phyloP scores from a whole-genome alignment of 2,113 vertebrate species.

The Thunnus maccoyii region DNA sequence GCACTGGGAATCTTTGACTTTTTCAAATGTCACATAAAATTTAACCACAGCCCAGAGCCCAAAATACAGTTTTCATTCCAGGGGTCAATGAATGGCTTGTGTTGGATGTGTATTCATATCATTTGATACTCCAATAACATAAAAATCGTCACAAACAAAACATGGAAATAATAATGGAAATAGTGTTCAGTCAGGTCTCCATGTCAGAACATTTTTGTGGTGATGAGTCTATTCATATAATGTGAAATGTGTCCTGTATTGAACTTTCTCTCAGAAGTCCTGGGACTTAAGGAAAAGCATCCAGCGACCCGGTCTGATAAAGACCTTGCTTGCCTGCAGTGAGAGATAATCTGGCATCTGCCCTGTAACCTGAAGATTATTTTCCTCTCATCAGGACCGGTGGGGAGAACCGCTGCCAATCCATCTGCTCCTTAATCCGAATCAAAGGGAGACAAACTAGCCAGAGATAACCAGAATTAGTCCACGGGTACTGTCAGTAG shows the following conservation, averaged over 20 bases:
- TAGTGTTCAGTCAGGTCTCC: neutral
- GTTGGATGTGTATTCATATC: no score
- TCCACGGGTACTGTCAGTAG: slow-evolving; percentile 11
- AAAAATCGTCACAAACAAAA: neutral
- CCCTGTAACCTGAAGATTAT: slow-evolving; percentile 80
- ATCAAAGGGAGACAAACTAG: slow-evolving; percentile 29
- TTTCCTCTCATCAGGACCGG: slow-evolving; percentile 72
- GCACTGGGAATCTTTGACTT: slow-evolving; percentile 5
- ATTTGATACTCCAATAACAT: neutral
- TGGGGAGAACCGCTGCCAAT: slow-evolving; percentile 59
- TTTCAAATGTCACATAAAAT: slow-evolving; percentile 54
- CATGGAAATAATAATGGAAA: neutral
- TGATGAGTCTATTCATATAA: neutral
- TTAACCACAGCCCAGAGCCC: neutral
- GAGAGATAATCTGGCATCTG: slow-evolving; percentile 73
- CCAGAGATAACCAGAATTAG: slow-evolving; percentile 28
- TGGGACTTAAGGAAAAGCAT: slow-evolving; percentile 8
- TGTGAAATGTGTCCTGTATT: neutral
- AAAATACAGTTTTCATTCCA: neutral
- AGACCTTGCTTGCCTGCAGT: slow-evolving; percentile 40
- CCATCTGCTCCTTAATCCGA: slow-evolving; percentile 73
- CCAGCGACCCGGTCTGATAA: slow-evolving; percentile 48
- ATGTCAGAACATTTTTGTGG: neutral
- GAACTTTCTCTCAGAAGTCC: neutral
- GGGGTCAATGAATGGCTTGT: neutral